Base-by-base conservation (phyloP, 2,113 vertebrate species). In the Hassar affinis region DNA sequence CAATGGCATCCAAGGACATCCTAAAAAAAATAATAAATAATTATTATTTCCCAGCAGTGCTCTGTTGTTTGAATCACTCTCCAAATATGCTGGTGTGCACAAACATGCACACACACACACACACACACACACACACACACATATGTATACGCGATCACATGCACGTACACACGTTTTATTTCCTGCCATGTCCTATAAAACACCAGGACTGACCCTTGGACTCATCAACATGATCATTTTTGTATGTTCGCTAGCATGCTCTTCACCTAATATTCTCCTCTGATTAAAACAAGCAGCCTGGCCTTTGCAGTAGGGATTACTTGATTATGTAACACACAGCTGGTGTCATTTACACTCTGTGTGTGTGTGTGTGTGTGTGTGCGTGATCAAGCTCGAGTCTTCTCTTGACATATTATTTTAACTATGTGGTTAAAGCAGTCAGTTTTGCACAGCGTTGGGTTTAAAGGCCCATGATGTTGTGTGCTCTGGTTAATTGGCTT, bases 251-350 rank as follows among this genome's bases (percentile, higher is more conserved):
- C n/a, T n/a, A n/a, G n/a, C n/a, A n/a, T n/a, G n/a, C n/a, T n/a
- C n/a, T n/a, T n/a, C n/a, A 33, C 33, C n/a, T 81, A 62, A 84
- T 84, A 68, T 64, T 74, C n/a, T 59, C 27, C 30, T 79, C 61
- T 33, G 54, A 54, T 62, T 52, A 25, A 35, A 27, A 11, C 30
- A 38, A 25, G 5, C 33, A 6, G 18, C 45, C 25, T 10, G 25
- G 7, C 72, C 57, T 74, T 87, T 82, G 51, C 14, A 25, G 20
- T 38, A 68, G 64, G 66, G 83, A 85, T 82, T 87, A 79, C 79
- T 81, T 82, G 66, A 25, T 87, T 87, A 85, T 74, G 62, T 85
- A 85, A 87, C 75, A 10, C 47, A 56, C 86, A 82, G 81, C 75
- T 75, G 83, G 80, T 82, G 45, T 79, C 27, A 51, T 72, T 59